Conservation (phyloP, 1,140 invertebrate genomes). For the Drosophila pruinosa region DNA sequence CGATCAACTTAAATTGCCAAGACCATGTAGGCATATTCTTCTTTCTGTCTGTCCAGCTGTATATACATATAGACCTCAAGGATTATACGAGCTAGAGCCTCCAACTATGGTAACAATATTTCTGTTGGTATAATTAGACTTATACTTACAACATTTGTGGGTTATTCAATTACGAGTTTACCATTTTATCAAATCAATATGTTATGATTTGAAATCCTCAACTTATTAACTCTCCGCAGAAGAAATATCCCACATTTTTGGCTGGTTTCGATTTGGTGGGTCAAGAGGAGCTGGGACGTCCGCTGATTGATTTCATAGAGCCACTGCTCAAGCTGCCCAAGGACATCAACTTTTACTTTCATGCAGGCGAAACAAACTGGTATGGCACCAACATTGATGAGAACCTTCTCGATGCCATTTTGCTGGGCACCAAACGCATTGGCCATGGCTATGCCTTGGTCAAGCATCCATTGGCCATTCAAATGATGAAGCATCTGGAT, state of each 20-base stretch:
- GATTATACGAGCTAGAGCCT: too few relatives aligned
- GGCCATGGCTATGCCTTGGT: constrained; percentile 87
- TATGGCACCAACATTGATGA: constrained; percentile 86
- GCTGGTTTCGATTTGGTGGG: constrained; percentile 90
- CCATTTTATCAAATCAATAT: too few relatives aligned
- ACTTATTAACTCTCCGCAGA: constrained; percentile 1
- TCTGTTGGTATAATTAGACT: too few relatives aligned
- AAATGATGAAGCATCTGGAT: constrained; percentile 84
- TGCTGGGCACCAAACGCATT: constrained; percentile 89
- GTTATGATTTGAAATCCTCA: too few relatives aligned
- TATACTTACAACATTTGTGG: background rate
- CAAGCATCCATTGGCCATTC: constrained; percentile 89
- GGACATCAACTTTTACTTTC: constrained; percentile 88
- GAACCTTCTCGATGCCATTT: constrained; percentile 90
- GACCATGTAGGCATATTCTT: too few relatives aligned
- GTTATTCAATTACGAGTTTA: too few relatives aligned
- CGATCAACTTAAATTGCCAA: too few relatives aligned
- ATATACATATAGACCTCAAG: too few relatives aligned
- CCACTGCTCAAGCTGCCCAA: constrained; percentile 83
- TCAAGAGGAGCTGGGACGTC: constrained; percentile 87
- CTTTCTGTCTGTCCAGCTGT: too few relatives aligned
- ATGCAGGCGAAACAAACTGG: constrained; percentile 92
- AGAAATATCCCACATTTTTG: constrained; percentile 83
- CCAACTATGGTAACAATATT: too few relatives aligned
- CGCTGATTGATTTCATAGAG: constrained; percentile 85